These are phyloP conservation scores for Lophius piscatorius DNA, from an alignment of 2,113 vertebrate species.

Conservation along the genomic window DNA sequence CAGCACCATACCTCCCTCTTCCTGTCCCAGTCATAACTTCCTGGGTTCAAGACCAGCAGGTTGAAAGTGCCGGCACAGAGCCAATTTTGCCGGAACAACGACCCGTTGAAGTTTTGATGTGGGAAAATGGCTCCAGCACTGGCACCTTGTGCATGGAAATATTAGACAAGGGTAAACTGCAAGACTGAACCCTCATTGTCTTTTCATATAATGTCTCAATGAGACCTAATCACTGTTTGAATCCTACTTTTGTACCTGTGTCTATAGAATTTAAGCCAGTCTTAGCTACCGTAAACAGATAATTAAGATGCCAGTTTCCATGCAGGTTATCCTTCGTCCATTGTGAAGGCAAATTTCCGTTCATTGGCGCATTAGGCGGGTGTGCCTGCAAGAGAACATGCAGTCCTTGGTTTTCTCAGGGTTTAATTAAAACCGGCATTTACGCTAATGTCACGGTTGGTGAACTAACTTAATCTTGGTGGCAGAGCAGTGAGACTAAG, in stretches of 20 bases:
- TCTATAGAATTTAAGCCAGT: slow-evolving; percentile 7
- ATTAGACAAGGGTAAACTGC: slow-evolving; percentile 11
- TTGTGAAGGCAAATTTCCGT: slow-evolving; percentile 13
- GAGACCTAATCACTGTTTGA: slow-evolving; percentile 47
- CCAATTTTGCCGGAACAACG: neutral
- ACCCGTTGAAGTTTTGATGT: neutral
- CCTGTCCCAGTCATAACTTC: neutral
- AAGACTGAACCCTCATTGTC: slow-evolving; percentile 40
- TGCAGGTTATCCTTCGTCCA: slow-evolving; percentile 7
- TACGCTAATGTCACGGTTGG: slow-evolving; percentile 38
- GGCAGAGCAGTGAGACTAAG: slow-evolving; percentile 17
- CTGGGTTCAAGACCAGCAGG: neutral
- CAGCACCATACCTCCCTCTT: slow-evolving; percentile 1
- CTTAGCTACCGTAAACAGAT: slow-evolving; percentile 23
- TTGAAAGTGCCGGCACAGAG: neutral
- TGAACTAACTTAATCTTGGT: slow-evolving; percentile 33
- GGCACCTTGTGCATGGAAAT: slow-evolving; percentile 35
- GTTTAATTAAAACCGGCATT: slow-evolving; percentile 66
- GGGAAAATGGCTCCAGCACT: slow-evolving; percentile 36
- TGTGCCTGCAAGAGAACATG: slow-evolving; percentile 49
- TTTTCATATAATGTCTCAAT: slow-evolving; percentile 44
- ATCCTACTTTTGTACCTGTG: slow-evolving; percentile 44
- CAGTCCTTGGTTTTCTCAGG: slow-evolving; percentile 78
- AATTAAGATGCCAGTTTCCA: slow-evolving; percentile 13
- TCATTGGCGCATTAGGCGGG: slow-evolving; percentile 28